Evolutionary conservation across 1,140 invertebrate species (phyloP).

Genomic region (Holotrichia oblita): DNA sequence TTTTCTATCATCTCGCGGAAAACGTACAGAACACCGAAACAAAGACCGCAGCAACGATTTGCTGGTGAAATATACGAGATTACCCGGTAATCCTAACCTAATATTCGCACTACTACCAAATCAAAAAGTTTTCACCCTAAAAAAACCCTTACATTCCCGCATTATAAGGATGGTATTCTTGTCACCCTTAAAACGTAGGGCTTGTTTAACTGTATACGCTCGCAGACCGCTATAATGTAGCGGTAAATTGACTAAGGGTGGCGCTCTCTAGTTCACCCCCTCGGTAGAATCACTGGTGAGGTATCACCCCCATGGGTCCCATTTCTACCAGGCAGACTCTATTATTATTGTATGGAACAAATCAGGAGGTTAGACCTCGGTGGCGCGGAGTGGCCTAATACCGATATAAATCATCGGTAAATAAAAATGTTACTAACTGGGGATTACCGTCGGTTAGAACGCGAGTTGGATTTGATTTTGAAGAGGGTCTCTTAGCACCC

Average conservation of each 20-base stretch:
- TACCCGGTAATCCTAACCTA: slow-evolving; percentile 52
- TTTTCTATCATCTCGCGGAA: neutral
- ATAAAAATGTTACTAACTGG: slow-evolving; percentile 46
- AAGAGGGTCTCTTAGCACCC: slow-evolving; percentile 20
- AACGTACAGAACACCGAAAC: neutral
- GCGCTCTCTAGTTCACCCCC: slow-evolving; percentile 48
- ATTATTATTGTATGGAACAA: slow-evolving; percentile 64
- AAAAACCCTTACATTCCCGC: slow-evolving; percentile 16
- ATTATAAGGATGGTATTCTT: slow-evolving; percentile 36
- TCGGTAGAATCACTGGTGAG: slow-evolving; percentile 49
- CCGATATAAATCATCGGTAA: slow-evolving; percentile 50
- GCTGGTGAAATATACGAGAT: neutral
- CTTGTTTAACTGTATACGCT: slow-evolving; percentile 51
- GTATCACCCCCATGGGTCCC: slow-evolving; percentile 61
- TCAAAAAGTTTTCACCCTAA: neutral
- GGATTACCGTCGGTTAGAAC: slow-evolving; percentile 21
- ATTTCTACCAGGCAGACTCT: slow-evolving; percentile 60
- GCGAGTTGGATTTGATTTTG: neutral
- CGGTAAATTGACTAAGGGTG: slow-evolving; percentile 61
- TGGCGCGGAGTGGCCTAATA: slow-evolving; percentile 60
- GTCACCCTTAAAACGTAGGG: neutral
- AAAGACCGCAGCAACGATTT: neutral
- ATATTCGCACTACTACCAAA: slow-evolving; percentile 44
- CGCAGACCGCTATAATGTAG: slow-evolving; percentile 60
- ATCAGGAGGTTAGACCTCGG: slow-evolving; percentile 58